Evolutionary conservation across 1,140 invertebrate genomes (phyloP).

Genomic region (Zophobas morio): DNA sequence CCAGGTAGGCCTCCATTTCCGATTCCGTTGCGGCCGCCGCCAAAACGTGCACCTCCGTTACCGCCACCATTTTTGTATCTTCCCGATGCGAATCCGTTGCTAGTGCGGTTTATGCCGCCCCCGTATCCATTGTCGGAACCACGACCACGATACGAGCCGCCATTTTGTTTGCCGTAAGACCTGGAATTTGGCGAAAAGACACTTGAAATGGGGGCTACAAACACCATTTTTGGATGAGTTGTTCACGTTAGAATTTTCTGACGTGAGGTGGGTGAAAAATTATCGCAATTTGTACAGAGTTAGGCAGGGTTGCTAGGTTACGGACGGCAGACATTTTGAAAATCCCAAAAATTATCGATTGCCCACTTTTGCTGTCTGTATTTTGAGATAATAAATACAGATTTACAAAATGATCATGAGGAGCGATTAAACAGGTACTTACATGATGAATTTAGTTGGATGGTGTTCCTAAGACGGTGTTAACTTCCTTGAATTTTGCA

Average conservation of each 20-base stretch:
- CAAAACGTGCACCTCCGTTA: slow-evolving; percentile 63
- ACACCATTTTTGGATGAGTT: neutral
- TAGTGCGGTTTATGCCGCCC: neutral
- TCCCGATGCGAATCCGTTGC: slow-evolving; percentile 27
- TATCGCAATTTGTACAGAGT: too few species aligned
- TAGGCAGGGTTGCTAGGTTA: too few species aligned
- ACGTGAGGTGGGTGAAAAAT: too few species aligned
- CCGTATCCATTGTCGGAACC: neutral
- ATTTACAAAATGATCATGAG: too few species aligned
- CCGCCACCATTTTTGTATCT: slow-evolving; percentile 68
- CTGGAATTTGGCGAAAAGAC: slow-evolving; percentile 21
- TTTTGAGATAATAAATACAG: too few species aligned
- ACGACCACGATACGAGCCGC: neutral
- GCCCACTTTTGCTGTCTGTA: neutral
- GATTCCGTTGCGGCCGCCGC: slow-evolving; percentile 61
- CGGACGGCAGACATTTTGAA: slow-evolving; percentile 26
- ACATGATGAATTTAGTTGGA: too few species aligned
- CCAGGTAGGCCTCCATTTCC: slow-evolving; percentile 67
- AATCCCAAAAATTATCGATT: neutral
- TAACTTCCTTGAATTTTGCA: too few species aligned
- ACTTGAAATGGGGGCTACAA: neutral
- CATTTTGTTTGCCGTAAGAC: slow-evolving; percentile 39
- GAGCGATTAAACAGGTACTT: too few species aligned
- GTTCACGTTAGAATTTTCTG: neutral
- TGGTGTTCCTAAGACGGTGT: too few species aligned